Conservation (phyloP, 2,113 vertebrate genomes). For the Mastomys natalensis region DNA sequence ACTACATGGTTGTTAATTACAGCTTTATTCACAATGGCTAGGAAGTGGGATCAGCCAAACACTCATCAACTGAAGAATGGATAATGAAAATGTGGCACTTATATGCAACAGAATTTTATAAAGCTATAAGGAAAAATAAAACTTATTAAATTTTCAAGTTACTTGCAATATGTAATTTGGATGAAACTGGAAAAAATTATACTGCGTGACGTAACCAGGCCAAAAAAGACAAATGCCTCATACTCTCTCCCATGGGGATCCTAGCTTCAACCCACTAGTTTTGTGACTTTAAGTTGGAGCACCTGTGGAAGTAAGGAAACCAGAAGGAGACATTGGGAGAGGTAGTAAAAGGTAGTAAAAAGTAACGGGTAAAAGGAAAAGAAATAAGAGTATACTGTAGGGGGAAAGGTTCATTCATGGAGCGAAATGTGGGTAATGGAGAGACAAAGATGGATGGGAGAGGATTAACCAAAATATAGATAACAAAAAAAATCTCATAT, state of each 20-base stretch:
- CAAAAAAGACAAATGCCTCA: background rate
- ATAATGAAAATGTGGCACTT: background rate
- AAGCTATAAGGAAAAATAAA: background rate
- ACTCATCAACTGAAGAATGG: background rate
- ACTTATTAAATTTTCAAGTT: background rate
- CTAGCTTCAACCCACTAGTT: background rate
- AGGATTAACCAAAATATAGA: background rate
- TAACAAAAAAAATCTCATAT: background rate
- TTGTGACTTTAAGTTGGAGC: background rate
- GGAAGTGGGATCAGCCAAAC: background rate
- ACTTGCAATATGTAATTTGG: background rate
- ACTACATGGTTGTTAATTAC: background rate
- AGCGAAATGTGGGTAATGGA: background rate
- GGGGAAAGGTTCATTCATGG: too few species aligned
- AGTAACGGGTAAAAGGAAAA: background rate
- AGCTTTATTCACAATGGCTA: background rate
- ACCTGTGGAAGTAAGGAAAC: background rate
- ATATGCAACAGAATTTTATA: background rate
- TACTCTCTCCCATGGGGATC: background rate
- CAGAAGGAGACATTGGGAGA: background rate
- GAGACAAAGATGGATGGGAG: background rate
- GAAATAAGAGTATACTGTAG: background rate
- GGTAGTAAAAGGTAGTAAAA: too few species aligned
- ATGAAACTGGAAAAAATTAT: background rate
- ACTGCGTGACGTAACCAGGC: background rate